Evolutionary conservation across 2,888 invertebrate genomes (phyloP).

Genomic region (Scaptodrosophila latifasciaeformis): DNA sequence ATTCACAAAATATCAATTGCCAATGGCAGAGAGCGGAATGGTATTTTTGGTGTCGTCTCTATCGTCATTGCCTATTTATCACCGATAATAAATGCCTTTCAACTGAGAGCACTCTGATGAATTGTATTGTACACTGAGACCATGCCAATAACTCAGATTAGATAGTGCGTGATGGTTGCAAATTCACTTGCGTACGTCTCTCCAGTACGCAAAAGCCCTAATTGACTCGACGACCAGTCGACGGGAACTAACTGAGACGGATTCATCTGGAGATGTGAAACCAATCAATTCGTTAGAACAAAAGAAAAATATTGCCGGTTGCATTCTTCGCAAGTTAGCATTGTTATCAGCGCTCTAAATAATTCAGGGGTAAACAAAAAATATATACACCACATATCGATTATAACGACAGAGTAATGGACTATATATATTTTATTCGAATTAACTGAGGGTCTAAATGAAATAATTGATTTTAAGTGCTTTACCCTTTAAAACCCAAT

Average conservation of each 20-base stretch:
- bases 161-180: constrained; percentile 42
- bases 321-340: constrained; percentile 27
- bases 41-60: constrained; percentile 12
- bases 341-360: constrained; percentile 45
- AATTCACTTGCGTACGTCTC: constrained; percentile 9
- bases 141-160: constrained; percentile 51
- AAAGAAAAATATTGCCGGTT: neutral
- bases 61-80: constrained; percentile 27
- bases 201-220: neutral
- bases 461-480: no score
- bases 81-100: constrained; percentile 34
- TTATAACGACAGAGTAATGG: neutral
- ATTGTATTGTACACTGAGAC: constrained; percentile 9
- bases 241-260: neutral
- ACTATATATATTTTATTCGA: neutral
- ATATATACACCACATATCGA: neutral
- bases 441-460: neutral
- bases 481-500: neutral
- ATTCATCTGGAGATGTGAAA: neutral
- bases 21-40: no score
- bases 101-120: constrained; percentile 18
- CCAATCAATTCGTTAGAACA: neutral
- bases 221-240: neutral
- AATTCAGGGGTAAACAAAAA: constrained; percentile 35
- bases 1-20: constrained; percentile 49